Evolutionary conservation across 2,888 invertebrate species (phyloP).

Genomic region (Nymphalis c-album): DNA sequence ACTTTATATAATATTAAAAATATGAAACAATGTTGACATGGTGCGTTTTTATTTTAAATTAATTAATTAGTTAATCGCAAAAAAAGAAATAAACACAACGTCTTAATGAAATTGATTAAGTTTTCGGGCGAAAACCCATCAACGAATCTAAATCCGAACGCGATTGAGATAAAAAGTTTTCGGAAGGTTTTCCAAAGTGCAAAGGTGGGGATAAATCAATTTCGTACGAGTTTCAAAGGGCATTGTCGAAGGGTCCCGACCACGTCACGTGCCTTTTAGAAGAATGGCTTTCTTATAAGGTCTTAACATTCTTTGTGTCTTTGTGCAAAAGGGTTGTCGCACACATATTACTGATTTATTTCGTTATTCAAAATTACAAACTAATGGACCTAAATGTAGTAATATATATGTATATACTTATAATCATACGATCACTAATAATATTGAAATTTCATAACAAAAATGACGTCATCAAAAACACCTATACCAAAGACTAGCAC

Average conservation of each 20-base stretch:
- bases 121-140: not conserved
- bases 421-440: too few relatives aligned
- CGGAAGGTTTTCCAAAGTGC: constrained; percentile 4
- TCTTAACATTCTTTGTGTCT: constrained; percentile 13
- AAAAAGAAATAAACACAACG: too few relatives aligned
- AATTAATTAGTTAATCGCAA: too few relatives aligned
- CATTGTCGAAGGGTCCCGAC: constrained; percentile 4
- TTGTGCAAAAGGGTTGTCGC: not conserved
- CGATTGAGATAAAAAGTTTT: constrained; percentile 4
- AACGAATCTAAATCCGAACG: not conserved
- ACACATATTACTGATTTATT: not conserved
- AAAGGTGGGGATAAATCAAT: constrained; percentile 12
- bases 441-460: not conserved
- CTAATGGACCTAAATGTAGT: too few relatives aligned
- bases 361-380: not conserved
- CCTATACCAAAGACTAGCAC: too few relatives aligned
- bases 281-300: constrained; percentile 8
- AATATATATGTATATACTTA: too few relatives aligned
- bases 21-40: too few relatives aligned
- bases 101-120: too few relatives aligned
- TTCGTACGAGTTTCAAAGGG: not conserved
- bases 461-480: too few relatives aligned
- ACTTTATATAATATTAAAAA: too few relatives aligned
- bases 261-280: constrained; percentile 7
- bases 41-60: too few relatives aligned